Conservation (phyloP, 2,113 vertebrate genomes). For the Probosciger aterrimus region DNA sequence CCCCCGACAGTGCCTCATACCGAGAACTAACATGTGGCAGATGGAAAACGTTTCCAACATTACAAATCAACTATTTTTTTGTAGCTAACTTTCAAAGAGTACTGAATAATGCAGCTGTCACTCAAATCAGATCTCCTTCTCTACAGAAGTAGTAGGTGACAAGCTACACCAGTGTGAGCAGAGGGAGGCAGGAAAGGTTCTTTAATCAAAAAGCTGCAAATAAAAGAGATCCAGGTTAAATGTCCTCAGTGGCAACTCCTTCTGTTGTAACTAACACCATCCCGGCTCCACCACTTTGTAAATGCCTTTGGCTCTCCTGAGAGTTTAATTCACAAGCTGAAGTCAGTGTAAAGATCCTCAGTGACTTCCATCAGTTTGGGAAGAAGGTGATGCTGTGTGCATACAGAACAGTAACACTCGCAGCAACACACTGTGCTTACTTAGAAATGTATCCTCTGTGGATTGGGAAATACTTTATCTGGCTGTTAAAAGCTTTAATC, state of each 20-base stretch:
- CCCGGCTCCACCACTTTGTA: not conserved
- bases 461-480: not conserved
- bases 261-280: not conserved
- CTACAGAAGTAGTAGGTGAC: not conserved
- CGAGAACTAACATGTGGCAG: constrained; percentile 29
- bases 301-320: not conserved
- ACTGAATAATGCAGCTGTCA: not conserved
- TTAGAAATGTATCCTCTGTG: not conserved
- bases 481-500: not conserved
- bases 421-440: not conserved
- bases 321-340: not conserved
- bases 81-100: not conserved
- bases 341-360: not conserved
- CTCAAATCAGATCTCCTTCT: not conserved
- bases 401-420: rapidly evolving
- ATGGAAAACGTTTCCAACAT: not conserved
- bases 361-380: not conserved
- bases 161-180: rapidly evolving
- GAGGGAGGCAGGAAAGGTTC: not conserved
- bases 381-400: not conserved
- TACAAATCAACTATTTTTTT: not conserved
- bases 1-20: not conserved
- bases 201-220: not conserved
- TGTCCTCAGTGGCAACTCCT: not conserved
- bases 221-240: not conserved